A percentile compares a stretch with the other conserved stretches of the same genome.
Conservation (phyloP, 2,888 invertebrate species). For the Nomada ferruginata region DNA sequence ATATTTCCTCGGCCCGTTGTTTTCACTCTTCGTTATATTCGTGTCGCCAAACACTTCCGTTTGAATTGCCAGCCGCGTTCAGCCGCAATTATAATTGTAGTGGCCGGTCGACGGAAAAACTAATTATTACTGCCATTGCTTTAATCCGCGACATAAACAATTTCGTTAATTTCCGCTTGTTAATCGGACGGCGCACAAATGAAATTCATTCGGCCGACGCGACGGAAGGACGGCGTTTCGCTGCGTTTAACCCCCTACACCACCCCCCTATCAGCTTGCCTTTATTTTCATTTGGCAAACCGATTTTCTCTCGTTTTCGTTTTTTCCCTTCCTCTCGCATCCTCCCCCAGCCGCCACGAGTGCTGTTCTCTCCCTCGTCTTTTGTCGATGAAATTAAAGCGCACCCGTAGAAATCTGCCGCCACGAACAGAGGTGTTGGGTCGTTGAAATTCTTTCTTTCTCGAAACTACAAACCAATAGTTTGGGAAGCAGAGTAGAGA, state of each 20-base stretch:
- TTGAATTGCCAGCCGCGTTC: constrained; percentile 27
- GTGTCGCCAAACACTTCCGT: constrained; percentile 8
- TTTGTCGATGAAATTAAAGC: constrained; percentile 25
- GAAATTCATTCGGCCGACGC: constrained; percentile 43
- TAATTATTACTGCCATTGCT: constrained; percentile 61
- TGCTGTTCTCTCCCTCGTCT: neutral
- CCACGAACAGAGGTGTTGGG: neutral
- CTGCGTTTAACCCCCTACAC: neutral
- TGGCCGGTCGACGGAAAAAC: constrained; percentile 51
- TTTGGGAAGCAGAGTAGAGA: too few relatives aligned
- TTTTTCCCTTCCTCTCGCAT: neutral
- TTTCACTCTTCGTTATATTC: neutral
- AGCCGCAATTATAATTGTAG: constrained; percentile 48
- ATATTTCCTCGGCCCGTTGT: neutral
- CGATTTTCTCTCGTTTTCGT: neutral
- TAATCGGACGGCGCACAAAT: constrained; percentile 45
- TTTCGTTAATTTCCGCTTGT: constrained; percentile 60
- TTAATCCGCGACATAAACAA: constrained; percentile 60
- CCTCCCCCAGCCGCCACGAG: neutral
- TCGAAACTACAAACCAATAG: too few relatives aligned
- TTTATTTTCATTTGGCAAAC: constrained; percentile 10
- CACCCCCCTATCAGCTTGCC: neutral
- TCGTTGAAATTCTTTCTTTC: neutral
- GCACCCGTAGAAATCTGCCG: neutral
- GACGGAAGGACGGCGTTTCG: neutral